Conservation (phyloP, 2,797 vertebrate species). For the Etheostoma nigrum region DNA sequence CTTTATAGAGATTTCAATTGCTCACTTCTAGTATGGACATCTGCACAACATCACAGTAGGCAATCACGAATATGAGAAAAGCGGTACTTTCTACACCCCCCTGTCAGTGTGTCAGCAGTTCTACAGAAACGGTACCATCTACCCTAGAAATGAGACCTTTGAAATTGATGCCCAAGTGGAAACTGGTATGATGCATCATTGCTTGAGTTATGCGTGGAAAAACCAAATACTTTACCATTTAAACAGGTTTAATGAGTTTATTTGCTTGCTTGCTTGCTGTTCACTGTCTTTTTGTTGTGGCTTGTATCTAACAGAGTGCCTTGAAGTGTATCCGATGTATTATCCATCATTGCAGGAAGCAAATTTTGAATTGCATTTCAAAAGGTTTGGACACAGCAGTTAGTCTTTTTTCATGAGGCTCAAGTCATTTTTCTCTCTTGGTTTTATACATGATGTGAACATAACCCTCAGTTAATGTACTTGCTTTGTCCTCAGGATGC, state of each 20-base stretch:
- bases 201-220: neutral
- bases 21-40: constrained; percentile 85
- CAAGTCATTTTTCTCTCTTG: neutral
- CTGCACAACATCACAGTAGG: constrained; percentile 90
- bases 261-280: neutral
- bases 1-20: neutral
- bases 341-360: constrained; percentile 28
- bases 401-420: neutral
- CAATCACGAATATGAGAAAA: constrained; percentile 92
- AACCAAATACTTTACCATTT: neutral
- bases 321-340: constrained; percentile 83
- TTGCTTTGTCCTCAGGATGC: constrained; percentile 82
- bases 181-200: constrained; percentile 80
- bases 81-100: constrained; percentile 75
- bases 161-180: constrained; percentile 92
- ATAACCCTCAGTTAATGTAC: too few relatives aligned
- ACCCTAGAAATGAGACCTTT: constrained; percentile 92
- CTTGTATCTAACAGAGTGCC: constrained; percentile 85
- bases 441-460: neutral
- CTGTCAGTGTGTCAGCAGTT: constrained; percentile 91
- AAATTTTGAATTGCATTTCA: constrained; percentile 91
- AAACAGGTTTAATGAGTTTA: neutral
- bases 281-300: constrained; percentile 1
- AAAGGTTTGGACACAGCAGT: constrained; percentile 86
- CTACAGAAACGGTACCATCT: constrained; percentile 90